Base-by-base conservation (phyloP, 1,140 invertebrate species). In the Atta cephalotes region DNA sequence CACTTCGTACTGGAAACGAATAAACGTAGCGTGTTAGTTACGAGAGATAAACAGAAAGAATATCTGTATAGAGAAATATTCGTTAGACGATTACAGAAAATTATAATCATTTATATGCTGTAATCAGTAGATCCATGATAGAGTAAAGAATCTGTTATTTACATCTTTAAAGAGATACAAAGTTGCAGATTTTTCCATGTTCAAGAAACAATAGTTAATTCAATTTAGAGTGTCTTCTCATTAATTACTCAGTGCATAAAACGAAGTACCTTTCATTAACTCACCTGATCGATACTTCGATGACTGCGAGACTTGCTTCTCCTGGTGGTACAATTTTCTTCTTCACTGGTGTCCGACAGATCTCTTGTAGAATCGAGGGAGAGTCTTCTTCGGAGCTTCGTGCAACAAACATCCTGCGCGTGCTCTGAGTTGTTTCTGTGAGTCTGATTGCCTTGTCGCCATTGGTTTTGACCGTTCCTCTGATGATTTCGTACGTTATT, bases 301-400 rank as follows among this genome's bases (percentile, higher is more conserved):
- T 97, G 96, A 92, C 96, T 96, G 68, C 96, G 96, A 5, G 96
- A 95, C 39, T 96, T 95, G 87, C 96, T 95, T 74, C 94, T 93
- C 66, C 95, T 93, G 0, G 93, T 94, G 0, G 94, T 94, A 63
- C 95, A 95, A 74, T 91, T 95, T 28, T 95, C 95, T 21, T 96
- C 95, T 18, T 95, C 97, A 86, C 97, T 97, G 18, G 97, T 97
- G 88, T 97, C 97, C 0, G 97, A 97, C 12, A 97, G 93, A 66
- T 97, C 97, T 35, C 97, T 93, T 10, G 97, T 97, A 1, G 97
- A 97, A 90, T 97, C 97, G n/a, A 97, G 91, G 31, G 97, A 97
- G 49, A 97, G 94, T 25, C 97, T 95, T 71, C 97, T 93, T 89
- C 97, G 92, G 6, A 95, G 81, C 60, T 95, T 96, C 0, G 92